These are phyloP conservation scores for Drosophila pallidifrons DNA, from an alignment of 1,140 invertebrate species.

Conservation along the genomic window DNA sequence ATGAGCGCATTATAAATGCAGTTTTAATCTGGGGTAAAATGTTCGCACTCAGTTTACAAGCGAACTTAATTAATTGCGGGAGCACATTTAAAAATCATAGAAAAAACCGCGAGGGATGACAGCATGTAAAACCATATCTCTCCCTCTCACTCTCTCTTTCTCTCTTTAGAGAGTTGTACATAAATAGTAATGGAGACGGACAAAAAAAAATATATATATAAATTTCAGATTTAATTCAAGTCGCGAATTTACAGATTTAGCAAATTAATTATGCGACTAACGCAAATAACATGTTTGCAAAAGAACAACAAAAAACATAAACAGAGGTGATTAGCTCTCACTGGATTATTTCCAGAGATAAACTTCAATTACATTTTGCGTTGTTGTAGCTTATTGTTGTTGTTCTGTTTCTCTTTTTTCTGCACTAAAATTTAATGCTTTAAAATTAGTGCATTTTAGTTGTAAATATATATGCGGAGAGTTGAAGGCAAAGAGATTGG, in stretches of 20 bases:
- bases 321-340: slow-evolving; percentile 33
- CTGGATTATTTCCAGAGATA: slow-evolving; percentile 27
- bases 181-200: no score
- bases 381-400: background rate
- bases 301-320: background rate
- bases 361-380: slow-evolving; percentile 20
- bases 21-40: slow-evolving; percentile 49
- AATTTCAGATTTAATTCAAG: slow-evolving; percentile 45
- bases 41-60: slow-evolving; percentile 35
- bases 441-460: background rate
- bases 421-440: background rate
- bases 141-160: background rate
- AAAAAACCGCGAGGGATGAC: background rate
- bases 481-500: background rate
- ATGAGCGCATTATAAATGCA: slow-evolving; percentile 35
- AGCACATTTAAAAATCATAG: slow-evolving; percentile 25
- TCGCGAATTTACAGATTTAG: slow-evolving; percentile 43
- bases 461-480: background rate
- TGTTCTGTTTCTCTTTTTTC: background rate
- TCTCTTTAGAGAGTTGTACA: background rate
- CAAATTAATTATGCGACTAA: slow-evolving; percentile 42
- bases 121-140: background rate
- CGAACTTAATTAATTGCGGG: slow-evolving; percentile 50
- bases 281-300: background rate
- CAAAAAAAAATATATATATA: slow-evolving; percentile 3